A percentile compares a stretch with the other conserved stretches of the same genome.
Conservation (phyloP, 2,113 vertebrate genomes). For the Arizona elegans region DNA sequence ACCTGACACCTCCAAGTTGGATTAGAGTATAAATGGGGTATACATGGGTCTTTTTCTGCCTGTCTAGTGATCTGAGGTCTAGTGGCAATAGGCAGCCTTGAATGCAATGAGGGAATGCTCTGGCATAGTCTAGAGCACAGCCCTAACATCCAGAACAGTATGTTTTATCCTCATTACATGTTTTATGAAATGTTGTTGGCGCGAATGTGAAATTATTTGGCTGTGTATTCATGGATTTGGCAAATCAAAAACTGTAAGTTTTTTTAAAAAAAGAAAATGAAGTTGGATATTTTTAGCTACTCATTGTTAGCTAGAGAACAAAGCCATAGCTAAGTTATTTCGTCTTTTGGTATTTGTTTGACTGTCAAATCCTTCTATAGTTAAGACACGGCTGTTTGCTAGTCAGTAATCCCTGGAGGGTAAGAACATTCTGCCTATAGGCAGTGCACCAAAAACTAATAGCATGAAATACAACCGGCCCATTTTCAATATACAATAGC, state of each 20-base stretch:
- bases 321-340: slow-evolving; percentile 69
- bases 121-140: not conserved
- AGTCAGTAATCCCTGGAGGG: slow-evolving; percentile 40
- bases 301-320: slow-evolving; percentile 69
- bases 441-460: slow-evolving; percentile 21
- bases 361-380: slow-evolving; percentile 61
- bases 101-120: not conserved
- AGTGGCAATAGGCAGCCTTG: not conserved
- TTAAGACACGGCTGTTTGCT: slow-evolving; percentile 56
- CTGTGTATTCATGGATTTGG: slow-evolving; percentile 49
- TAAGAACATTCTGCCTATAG: slow-evolving; percentile 52
- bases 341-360: slow-evolving; percentile 55
- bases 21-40: not conserved
- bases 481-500: slow-evolving; percentile 25
- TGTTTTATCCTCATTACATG: slow-evolving; percentile 46
- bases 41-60: not conserved
- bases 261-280: slow-evolving; percentile 65
- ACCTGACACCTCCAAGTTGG: not conserved
- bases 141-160: not conserved
- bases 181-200: slow-evolving; percentile 60
- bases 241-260: slow-evolving; percentile 42
- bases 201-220: slow-evolving; percentile 62
- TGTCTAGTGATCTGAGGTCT: not conserved
- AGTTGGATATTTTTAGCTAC: slow-evolving; percentile 70
- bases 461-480: slow-evolving; percentile 23